A percentile compares a stretch with the other conserved stretches of the same genome.
These are phyloP conservation scores for Alcis repandata DNA, from an alignment of 2,888 invertebrate genomes.

Conservation along the genomic window DNA sequence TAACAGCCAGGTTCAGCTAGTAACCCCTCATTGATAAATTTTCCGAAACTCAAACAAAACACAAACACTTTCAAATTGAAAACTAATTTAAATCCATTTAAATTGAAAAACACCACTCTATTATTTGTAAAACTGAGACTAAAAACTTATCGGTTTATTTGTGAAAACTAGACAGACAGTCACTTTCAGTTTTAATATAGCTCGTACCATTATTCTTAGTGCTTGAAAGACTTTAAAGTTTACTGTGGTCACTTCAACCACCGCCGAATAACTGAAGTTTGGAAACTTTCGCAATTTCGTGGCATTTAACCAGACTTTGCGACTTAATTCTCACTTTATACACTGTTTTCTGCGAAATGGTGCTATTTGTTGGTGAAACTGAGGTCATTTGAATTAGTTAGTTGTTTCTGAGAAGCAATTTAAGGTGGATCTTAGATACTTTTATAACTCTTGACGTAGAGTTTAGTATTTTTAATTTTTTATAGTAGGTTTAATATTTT, in stretches of 20 bases:
- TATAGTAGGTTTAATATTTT: too few species aligned
- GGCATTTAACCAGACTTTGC: conserved; percentile 15
- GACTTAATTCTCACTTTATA: conserved; percentile 28
- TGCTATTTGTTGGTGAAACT: conserved; percentile 8
- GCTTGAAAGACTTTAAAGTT: background rate
- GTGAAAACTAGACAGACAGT: too few species aligned
- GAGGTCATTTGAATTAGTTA: conserved; percentile 20
- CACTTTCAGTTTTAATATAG: background rate
- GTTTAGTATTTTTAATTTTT: too few species aligned
- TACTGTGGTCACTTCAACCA: background rate
- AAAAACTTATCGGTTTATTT: too few species aligned
- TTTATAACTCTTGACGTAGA: background rate
- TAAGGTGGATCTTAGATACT: background rate
- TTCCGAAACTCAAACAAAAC: too few species aligned
- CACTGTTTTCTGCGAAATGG: conserved; percentile 15
- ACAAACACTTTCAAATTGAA: too few species aligned
- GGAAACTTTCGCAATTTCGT: conserved; percentile 18
- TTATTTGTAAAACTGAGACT: too few species aligned
- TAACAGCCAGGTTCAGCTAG: too few species aligned
- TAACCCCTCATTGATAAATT: too few species aligned
- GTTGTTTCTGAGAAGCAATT: background rate
- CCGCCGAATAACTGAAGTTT: conserved; percentile 17
- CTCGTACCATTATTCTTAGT: background rate
- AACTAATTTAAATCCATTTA: too few species aligned
- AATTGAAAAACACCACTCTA: too few species aligned